Evolutionary conservation across 2,888 invertebrate species (phyloP).

Genomic region (Invenusta paracnida): DNA sequence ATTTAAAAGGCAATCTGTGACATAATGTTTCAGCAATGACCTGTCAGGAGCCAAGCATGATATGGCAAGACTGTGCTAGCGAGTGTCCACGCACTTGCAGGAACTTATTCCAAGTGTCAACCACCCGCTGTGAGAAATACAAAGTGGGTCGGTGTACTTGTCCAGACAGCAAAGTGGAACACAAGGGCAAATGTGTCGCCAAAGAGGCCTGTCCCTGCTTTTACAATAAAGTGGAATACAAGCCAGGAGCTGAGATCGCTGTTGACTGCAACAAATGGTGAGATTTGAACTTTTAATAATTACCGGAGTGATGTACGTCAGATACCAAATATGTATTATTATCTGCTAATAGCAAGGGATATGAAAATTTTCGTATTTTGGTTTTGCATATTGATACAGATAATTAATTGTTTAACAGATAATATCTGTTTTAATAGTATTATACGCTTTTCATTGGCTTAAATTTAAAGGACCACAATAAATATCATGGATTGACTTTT

Average conservation of each 20-base stretch:
- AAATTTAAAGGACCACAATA: too few relatives aligned
- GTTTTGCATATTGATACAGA: too few relatives aligned
- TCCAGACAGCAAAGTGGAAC: slow-evolving; percentile 22
- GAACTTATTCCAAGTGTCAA: slow-evolving; percentile 30
- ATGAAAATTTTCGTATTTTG: too few relatives aligned
- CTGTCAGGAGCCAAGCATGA: not conserved
- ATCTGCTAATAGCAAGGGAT: too few relatives aligned
- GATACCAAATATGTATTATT: too few relatives aligned
- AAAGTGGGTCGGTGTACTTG: slow-evolving; percentile 42
- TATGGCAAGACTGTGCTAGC: slow-evolving; percentile 40
- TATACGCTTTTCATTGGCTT: too few relatives aligned
- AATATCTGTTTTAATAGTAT: too few relatives aligned
- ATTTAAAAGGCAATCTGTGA: too few relatives aligned
- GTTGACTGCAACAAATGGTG: slow-evolving; percentile 56
- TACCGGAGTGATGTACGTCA: too few relatives aligned
- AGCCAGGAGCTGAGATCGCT: slow-evolving; percentile 50
- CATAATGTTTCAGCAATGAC: slow-evolving; percentile 8
- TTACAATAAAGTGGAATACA: slow-evolving; percentile 65
- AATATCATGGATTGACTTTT: too few relatives aligned
- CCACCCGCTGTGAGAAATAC: not conserved
- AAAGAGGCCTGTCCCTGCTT: slow-evolving; percentile 63
- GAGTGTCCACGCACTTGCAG: slow-evolving; percentile 38
- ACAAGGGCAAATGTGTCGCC: slow-evolving; percentile 54
- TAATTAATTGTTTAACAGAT: too few relatives aligned
- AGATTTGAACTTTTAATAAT: not conserved